Evolutionary conservation across 2,888 invertebrate genomes (phyloP).

Genomic region (Adineta ricciae): DNA sequence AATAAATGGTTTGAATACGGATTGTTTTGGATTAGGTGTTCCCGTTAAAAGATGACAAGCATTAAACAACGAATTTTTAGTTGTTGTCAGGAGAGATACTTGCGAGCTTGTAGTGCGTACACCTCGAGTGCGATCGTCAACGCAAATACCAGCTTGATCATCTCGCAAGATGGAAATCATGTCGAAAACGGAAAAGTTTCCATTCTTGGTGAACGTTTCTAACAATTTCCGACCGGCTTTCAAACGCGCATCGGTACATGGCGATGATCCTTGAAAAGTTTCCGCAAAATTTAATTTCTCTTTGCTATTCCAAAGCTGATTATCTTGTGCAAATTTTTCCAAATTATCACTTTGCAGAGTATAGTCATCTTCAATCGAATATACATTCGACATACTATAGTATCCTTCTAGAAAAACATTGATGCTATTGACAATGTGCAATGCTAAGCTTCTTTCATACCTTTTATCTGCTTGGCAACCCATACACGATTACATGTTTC

Average conservation of each 20-base stretch:
- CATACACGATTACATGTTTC: neutral
- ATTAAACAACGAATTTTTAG: constrained; percentile 50
- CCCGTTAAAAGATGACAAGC: constrained; percentile 70
- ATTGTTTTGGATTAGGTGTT: constrained; percentile 65
- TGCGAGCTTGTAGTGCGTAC: constrained; percentile 44
- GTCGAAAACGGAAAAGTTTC: constrained; percentile 44
- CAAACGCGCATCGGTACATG: constrained; percentile 46
- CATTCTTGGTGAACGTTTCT: constrained; percentile 36
- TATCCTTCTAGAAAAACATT: constrained; percentile 36
- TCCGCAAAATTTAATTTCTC: constrained; percentile 62
- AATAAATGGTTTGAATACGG: constrained; percentile 68
- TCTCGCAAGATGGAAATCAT: constrained; percentile 66
- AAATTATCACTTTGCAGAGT: constrained; percentile 61
- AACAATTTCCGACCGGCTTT: constrained; percentile 37
- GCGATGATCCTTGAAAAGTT: constrained; percentile 51
- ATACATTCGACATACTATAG: constrained; percentile 59
- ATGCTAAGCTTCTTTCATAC: too few relatives aligned
- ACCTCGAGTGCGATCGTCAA: constrained; percentile 55
- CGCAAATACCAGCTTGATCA: constrained; percentile 59
- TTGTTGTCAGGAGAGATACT: constrained; percentile 56
- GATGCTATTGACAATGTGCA: too few relatives aligned
- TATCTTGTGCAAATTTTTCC: constrained; percentile 57
- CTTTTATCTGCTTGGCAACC: neutral
- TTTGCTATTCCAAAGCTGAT: constrained; percentile 54
- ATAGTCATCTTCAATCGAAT: constrained; percentile 60